These are phyloP conservation scores for Ovibos moschatus DNA, from an alignment of 2,113 vertebrate genomes.

Conservation along the genomic window DNA sequence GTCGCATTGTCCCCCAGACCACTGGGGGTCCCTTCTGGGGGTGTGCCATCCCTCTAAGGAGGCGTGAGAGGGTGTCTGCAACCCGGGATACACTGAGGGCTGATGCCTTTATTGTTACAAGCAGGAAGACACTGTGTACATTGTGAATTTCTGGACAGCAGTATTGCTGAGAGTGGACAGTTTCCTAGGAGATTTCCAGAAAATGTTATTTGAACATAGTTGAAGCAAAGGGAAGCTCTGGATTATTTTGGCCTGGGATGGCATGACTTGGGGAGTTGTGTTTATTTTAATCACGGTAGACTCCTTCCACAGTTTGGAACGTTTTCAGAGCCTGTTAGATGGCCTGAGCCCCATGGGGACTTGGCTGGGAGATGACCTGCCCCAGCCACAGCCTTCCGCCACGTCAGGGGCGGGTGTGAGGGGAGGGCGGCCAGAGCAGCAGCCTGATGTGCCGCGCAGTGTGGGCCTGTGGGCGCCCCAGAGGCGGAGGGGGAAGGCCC, in stretches of 20 bases:
- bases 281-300: neutral
- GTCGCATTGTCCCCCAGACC: fast-evolving
- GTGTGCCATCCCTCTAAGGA: neutral
- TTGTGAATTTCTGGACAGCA: neutral
- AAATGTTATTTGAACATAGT: neutral
- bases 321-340: neutral
- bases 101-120: neutral
- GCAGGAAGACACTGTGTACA: neutral
- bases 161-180: neutral
- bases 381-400: neutral
- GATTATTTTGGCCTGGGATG: neutral
- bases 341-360: neutral
- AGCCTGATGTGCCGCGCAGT: fast-evolving
- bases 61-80: fast-evolving
- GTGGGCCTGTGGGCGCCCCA: neutral
- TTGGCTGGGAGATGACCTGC: neutral
- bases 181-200: neutral
- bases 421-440: neutral
- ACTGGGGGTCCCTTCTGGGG: neutral
- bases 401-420: neutral
- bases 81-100: fast-evolving
- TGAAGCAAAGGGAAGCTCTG: neutral
- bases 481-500: neutral
- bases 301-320: neutral
- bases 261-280: neutral